These are phyloP conservation scores for Leptopilina boulardi DNA, from an alignment of 1,140 invertebrate genomes.

Conservation along the genomic window DNA sequence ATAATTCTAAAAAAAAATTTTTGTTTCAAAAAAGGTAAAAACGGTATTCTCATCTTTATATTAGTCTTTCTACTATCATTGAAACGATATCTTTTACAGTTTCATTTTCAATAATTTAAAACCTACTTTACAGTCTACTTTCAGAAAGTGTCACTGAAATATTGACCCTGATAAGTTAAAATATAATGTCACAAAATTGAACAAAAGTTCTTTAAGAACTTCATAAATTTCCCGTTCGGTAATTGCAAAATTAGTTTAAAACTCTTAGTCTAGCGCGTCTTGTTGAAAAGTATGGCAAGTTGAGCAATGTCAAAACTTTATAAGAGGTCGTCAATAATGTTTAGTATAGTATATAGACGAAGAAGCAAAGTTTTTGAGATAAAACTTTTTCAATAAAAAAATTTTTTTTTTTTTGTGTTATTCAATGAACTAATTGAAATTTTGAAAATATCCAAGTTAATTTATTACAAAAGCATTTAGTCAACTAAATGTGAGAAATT, in stretches of 20 bases:
- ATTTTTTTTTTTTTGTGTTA: background rate
- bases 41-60: too few species aligned
- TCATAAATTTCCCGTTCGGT: constrained; percentile 22
- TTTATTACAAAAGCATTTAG: background rate
- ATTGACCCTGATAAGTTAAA: constrained; percentile 5
- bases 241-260: constrained; percentile 30
- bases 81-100: background rate
- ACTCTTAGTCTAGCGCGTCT: background rate
- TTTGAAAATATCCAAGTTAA: background rate
- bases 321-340: constrained; percentile 25
- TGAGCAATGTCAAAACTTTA: constrained; percentile 20
- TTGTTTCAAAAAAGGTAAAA: too few species aligned
- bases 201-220: constrained; percentile 30
- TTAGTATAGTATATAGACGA: background rate
- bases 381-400: constrained; percentile 16
- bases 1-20: too few species aligned
- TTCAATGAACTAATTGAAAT: background rate
- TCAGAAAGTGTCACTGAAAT: constrained; percentile 9
- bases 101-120: constrained; percentile 4
- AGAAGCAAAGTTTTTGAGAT: constrained; percentile 19
- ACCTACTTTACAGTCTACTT: background rate
- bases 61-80: too few species aligned
- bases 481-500: too few species aligned
- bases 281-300: background rate
- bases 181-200: constrained; percentile 14